These are phyloP conservation scores for Todiramphus saurophagus DNA, from an alignment of 2,113 vertebrate genomes.

Conservation along the genomic window DNA sequence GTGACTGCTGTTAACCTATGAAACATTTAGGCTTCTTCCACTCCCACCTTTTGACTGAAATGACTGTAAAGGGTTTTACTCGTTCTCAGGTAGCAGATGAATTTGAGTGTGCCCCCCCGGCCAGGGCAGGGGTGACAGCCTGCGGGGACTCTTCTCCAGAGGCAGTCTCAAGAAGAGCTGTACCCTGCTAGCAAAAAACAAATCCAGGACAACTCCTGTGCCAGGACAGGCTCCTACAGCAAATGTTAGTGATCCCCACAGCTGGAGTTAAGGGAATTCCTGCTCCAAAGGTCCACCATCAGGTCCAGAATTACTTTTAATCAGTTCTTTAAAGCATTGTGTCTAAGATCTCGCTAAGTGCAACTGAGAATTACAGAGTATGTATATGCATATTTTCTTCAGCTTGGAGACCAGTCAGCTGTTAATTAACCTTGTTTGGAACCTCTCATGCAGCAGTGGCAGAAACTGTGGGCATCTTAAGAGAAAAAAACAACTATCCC, in stretches of 20 bases:
- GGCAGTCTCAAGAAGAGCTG: neutral
- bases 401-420: neutral
- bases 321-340: neutral
- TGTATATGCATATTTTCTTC: slow-evolving; percentile 28
- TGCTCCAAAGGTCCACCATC: neutral
- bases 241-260: neutral
- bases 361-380: neutral
- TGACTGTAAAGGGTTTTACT: neutral
- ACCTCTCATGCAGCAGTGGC: neutral
- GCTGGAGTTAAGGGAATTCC: neutral
- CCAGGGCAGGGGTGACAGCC: neutral
- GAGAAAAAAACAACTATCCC: neutral
- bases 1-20: neutral
- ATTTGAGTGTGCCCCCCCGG: neutral
- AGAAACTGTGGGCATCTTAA: neutral
- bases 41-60: neutral
- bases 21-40: neutral
- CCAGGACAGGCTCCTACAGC: neutral
- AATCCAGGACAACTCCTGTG: neutral
- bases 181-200: neutral
- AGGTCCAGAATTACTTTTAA: neutral
- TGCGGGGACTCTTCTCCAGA: neutral
- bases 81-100: neutral
- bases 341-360: neutral
- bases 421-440: neutral